Evolutionary conservation across 2,797 vertebrate species (phyloP), one percentile per base, ranked within the genome.

Genomic region (Anguilla marmorata): DNA sequence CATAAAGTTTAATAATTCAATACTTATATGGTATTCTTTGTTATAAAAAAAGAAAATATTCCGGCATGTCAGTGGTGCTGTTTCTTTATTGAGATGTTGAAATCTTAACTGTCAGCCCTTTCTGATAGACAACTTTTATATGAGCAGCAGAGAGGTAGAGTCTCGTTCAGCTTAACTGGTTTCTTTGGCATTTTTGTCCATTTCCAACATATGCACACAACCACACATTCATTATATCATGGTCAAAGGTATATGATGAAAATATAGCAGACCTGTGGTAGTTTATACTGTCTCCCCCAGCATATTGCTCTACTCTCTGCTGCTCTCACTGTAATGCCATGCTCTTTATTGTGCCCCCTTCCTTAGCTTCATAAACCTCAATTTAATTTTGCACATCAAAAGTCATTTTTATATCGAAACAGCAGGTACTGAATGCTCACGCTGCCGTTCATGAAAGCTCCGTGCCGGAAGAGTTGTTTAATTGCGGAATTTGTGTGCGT

Each of bases 1-100:
- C 21, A 33, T 86, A 50, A 33, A 24, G 45, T 79, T 89, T 86
- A 89, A 87, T 90, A 88, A 90, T 90, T 85, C 45, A 88, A 74
- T 79, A 86, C 54, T 33, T 63, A 54, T 86, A 86, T 86, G 66
- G 52, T 48, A 72, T 79, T 58, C 30, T 52, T 24, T 76, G 84
- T 41, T 27, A 66, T 79, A 85, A 37, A 87, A 88, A 85, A 90
- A 21, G 66, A 45, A 19, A 37, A 48, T 19, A 30, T 72, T 30
- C 5, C 37, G 60, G 16, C 82, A 30, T 86, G 58, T 86, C 69
- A 85, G 79, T 63, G 37, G 7, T 84, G 72, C 50, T 85, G 86
- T 45, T 88, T 48, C 48, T 85, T 88, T 85, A 87, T 87, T 87
- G 54, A n/a, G 63, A 50, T 80, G 82, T 21, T 41, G 56, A 85